phyloP scores from a whole-genome alignment of 2,888 invertebrate species.

The Leptura quadrifasciata region DNA sequence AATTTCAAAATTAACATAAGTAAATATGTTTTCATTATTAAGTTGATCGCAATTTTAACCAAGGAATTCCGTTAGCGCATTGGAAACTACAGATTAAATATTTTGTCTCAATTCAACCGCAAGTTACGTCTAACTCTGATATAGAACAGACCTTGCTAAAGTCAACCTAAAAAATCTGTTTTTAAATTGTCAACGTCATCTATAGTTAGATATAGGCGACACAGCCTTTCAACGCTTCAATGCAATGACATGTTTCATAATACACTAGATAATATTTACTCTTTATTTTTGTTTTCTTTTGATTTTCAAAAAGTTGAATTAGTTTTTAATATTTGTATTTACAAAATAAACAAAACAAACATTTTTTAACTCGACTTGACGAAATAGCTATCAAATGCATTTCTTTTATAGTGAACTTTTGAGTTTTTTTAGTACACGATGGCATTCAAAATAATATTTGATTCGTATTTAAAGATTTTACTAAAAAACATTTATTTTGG shows the following conservation, averaged over 20 bases:
- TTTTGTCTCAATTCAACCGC: neutral
- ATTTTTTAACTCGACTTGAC: neutral
- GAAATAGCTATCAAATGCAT: neutral
- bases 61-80: too few species aligned
- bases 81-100: neutral
- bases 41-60: too few species aligned
- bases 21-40: too few species aligned
- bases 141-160: constrained; percentile 19
- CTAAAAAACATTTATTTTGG: too few species aligned
- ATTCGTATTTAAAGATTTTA: too few species aligned
- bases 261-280: neutral
- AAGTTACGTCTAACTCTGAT: neutral
- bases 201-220: constrained; percentile 24
- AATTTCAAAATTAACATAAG: too few species aligned
- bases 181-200: constrained; percentile 9
- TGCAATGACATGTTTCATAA: constrained; percentile 5
- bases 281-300: neutral
- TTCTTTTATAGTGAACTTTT: neutral
- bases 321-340: neutral
- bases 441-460: too few species aligned
- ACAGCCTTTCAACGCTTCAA: neutral
- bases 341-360: neutral
- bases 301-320: neutral
- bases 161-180: constrained; percentile 23
- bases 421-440: too few species aligned